These are phyloP conservation scores for Turritopsis dohrnii DNA, from an alignment of 30 jellyfish, hydroid and myxozoan genomes.

Conservation along the genomic window DNA sequence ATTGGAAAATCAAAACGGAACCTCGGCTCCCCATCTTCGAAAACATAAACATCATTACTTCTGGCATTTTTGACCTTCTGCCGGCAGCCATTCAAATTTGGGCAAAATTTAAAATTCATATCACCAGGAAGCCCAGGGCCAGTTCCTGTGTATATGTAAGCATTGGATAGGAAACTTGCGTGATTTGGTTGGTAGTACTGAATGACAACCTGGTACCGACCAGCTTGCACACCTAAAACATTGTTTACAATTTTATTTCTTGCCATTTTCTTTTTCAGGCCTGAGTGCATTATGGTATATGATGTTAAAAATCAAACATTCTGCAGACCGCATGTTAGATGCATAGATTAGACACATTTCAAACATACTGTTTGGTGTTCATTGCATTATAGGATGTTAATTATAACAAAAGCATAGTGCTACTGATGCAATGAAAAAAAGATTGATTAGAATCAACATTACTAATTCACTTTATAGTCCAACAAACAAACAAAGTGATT, in stretches of 20 bases:
- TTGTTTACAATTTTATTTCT: background rate
- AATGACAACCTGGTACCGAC: constrained; percentile 70
- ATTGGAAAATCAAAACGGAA: constrained; percentile 49
- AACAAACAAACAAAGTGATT: background rate
- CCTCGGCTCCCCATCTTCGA: constrained; percentile 40
- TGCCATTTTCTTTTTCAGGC: no score
- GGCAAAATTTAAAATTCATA: constrained; percentile 59
- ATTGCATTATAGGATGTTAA: no score
- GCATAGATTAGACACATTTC: no score
- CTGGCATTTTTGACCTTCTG: constrained; percentile 52
- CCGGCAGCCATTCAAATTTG: constrained; percentile 85
- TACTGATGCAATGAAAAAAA: no score
- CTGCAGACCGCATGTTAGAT: no score
- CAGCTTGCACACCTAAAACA: constrained; percentile 52
- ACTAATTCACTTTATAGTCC: background rate
- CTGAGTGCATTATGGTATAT: no score
- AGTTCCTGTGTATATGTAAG: constrained; percentile 51
- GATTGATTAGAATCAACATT: no score
- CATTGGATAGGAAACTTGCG: constrained; percentile 47
- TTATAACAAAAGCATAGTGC: no score
- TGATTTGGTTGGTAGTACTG: constrained; percentile 87
- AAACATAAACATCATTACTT: constrained; percentile 36
- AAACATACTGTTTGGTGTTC: no score
- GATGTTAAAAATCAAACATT: no score
- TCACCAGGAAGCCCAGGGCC: constrained; percentile 51